These are phyloP conservation scores for Yasuhikotakia modesta DNA, from an alignment of 2,797 vertebrate genomes.

Conservation along the genomic window DNA sequence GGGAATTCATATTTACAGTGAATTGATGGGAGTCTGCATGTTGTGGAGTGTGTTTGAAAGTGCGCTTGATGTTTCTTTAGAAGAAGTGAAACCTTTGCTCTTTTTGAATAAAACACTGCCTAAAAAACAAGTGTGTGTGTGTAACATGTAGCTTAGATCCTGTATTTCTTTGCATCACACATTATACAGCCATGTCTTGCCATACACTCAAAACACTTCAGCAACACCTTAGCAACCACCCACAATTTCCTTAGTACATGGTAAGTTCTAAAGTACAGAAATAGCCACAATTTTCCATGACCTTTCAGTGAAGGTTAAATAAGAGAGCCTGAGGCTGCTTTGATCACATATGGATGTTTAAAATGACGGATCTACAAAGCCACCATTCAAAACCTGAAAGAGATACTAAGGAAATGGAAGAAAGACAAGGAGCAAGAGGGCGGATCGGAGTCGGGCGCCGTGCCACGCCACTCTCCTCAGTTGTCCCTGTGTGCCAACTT, in stretches of 20 bases:
- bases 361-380: conserved; percentile 15
- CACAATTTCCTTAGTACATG: too few relatives aligned
- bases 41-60: conserved; percentile 4
- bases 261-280: too few relatives aligned
- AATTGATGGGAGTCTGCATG: conserved; percentile 19
- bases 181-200: not conserved
- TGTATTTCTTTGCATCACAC: not conserved
- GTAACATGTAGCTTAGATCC: not conserved
- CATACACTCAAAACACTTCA: not conserved
- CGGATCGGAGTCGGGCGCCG: conserved; percentile 26
- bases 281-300: not conserved
- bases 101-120: conserved; percentile 12
- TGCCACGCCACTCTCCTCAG: conserved; percentile 55
- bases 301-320: not conserved
- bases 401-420: conserved; percentile 23
- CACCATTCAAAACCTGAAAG: conserved; percentile 51
- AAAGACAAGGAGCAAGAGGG: conserved; percentile 42
- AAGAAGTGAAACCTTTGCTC: not conserved
- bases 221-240: too few relatives aligned
- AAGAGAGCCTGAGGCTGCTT: not conserved
- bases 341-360: conserved; percentile 11
- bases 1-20: not conserved
- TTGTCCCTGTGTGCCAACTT: conserved; percentile 52
- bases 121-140: not conserved
- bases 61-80: conserved; percentile 9